Base-by-base conservation (phyloP, 2,797 vertebrate genomes). In the Cheirogaleus major region DNA sequence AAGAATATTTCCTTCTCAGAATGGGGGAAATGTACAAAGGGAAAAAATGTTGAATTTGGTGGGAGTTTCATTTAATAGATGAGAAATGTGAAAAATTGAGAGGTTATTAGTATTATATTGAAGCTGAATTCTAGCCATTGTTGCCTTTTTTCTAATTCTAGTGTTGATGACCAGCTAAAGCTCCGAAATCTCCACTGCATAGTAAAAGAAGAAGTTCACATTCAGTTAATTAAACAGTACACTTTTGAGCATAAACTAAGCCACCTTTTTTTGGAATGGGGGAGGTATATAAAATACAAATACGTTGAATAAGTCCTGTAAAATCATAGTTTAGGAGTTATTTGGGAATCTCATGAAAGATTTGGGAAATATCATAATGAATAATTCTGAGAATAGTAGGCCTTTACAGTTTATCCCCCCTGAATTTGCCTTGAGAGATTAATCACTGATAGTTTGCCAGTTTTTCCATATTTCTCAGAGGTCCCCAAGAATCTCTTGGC, bases 1-100 rank as follows among this genome's bases (percentile, higher is more conserved):
- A 67, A 86, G 75, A 75, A 13, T 38, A 63, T 89, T 91, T 95
- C 43, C 72, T 92, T 81, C 14, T 92, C 32, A 73, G 63, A 92
- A 69, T 89, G 55, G 25, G 27, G 15, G 38, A 70, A 93, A 55
- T 25, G 0, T 57, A 83, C 57, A n/a, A 80, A 81, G 52, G 78
- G 11, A 55, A 52, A 52, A 69, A 7, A 59, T 48, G 27, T 61
- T 86, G 78, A 50, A 41, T 83, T 90, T 79, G 59, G 17, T 72
- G 52, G 6, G 63, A 23, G 15, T 81, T 94, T 89, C 63, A 65
- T 18, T 84, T 83, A 55, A 45, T 23, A 67, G 50, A 50, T 43
- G 22, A 80, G 67, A 75, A 72, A 70, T 76, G 65, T 82, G 80
- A 80, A n/a, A 69, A 85, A 27, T 23, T 80, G 38, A 89, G 90